A percentile compares a stretch with the other conserved stretches of the same genome.
Evolutionary conservation across 2,797 vertebrate species (phyloP).

Genomic region (Iguana delicatissima): DNA sequence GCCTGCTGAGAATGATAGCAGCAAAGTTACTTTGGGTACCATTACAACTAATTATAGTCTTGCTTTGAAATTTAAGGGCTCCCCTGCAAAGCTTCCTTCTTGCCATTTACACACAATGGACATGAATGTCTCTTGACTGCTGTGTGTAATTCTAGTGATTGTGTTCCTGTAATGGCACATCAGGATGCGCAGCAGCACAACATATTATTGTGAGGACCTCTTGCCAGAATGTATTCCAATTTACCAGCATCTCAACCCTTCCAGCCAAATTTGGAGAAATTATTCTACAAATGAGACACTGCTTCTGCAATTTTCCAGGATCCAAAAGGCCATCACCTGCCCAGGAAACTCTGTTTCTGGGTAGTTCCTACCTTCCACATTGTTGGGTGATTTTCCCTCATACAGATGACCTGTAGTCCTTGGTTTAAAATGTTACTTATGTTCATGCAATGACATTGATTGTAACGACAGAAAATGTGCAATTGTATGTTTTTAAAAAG

Average conservation of each 20-base stretch:
- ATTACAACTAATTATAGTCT: constrained; percentile 83
- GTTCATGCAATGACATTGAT: background rate
- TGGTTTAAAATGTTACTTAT: background rate
- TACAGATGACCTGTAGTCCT: background rate
- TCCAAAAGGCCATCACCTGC: background rate
- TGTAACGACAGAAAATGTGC: background rate
- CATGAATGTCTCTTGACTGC: constrained; percentile 50
- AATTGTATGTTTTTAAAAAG: background rate
- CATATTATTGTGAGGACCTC: constrained; percentile 34
- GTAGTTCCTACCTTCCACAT: background rate
- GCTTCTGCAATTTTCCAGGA: background rate
- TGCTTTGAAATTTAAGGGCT: constrained; percentile 77
- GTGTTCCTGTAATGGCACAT: constrained; percentile 32
- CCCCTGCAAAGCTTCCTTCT: constrained; percentile 67
- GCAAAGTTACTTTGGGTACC: constrained; percentile 80
- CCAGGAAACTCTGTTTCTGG: background rate
- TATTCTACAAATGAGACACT: background rate
- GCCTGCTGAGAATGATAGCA: constrained; percentile 83
- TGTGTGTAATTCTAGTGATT: constrained; percentile 19
- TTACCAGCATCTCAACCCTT: constrained; percentile 43
- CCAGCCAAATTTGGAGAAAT: constrained; percentile 29
- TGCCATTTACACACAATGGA: constrained; percentile 56
- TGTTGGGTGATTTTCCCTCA: background rate
- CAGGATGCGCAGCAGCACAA: constrained; percentile 14
- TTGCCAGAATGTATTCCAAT: constrained; percentile 47